A percentile compares a stretch with the other conserved stretches of the same genome.
phyloP scores from a whole-genome alignment of 2,113 vertebrate genomes.

The Beaufortia kweichowensis region DNA sequence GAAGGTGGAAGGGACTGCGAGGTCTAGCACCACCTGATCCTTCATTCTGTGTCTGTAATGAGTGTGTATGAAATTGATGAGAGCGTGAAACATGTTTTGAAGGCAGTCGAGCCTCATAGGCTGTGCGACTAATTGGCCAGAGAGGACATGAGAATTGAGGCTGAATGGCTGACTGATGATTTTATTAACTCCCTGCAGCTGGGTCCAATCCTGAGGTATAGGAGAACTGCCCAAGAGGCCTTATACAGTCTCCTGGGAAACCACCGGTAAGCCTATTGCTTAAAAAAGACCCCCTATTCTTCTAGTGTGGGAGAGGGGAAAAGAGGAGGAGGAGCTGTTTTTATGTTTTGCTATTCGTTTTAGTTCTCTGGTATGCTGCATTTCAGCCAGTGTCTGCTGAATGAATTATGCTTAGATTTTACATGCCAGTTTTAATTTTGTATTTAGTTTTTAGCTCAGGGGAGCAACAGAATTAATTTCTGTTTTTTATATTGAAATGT shows the following conservation, averaged over 20 bases:
- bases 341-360: neutral
- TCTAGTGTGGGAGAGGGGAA: slow-evolving; percentile 15
- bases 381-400: neutral
- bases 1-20: neutral
- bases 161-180: slow-evolving; percentile 68
- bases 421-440: neutral
- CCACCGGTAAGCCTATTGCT: slow-evolving; percentile 5
- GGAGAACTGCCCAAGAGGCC: slow-evolving; percentile 44
- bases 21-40: neutral
- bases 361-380: neutral
- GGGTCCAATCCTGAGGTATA: slow-evolving; percentile 68
- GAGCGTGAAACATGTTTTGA: slow-evolving; percentile 34
- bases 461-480: too few relatives aligned
- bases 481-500: too few relatives aligned
- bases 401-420: neutral
- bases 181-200: slow-evolving; percentile 76
- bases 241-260: slow-evolving; percentile 45
- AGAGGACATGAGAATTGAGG: slow-evolving; percentile 28
- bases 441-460: neutral
- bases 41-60: slow-evolving; percentile 8
- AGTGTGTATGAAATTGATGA: slow-evolving; percentile 23
- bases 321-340: slow-evolving; percentile 11
- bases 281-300: slow-evolving; percentile 15
- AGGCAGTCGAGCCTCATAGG: slow-evolving; percentile 1
- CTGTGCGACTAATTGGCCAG: slow-evolving; percentile 44